Evolutionary conservation across 92 coral and sea anemone genomes (phyloP), one percentile per base, ranked within the genome.

Genomic region (Diadumene lineata): DNA sequence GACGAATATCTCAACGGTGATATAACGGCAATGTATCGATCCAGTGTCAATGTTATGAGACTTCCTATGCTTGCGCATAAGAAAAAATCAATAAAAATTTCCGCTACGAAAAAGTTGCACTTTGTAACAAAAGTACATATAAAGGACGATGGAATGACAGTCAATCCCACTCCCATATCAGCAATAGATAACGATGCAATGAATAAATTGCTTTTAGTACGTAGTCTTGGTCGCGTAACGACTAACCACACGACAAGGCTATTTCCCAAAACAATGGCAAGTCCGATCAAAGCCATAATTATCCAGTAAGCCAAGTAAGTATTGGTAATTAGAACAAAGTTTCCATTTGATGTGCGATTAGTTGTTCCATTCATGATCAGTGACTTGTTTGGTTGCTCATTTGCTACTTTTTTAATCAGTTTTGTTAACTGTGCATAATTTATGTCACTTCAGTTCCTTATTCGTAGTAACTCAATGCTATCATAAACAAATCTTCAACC

Each of bases 1-100:
- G 77, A 73, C 0, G 86, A 73, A 38, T 81, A 81, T 28, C 81
- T 43, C 53, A 81, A 46, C 9, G 86, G 86, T 16, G 50, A 74
- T 15, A 81, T 69, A 25, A 81, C 86, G 3, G 80, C 74, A 46
- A 69, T 53, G 61, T 51, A 81, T 23, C 86, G 61, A 31, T 81
- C 86, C 10, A 65, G 43, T 16, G 80, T 63, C 81, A 81, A 28
- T n/a, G 80, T 68, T 31, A 77, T 73, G 19, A 81, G 70, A 56
- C 61, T 81, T 56, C 55, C 76, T 9, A 81, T 75, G 18, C 80
- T 73, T 11, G 81, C 76, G 56, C 86, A 81, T 21, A 81, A 21
- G 30, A 81, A 66, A 79, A 34, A 81, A 44, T 68, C 63, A 60
- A 53, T 58, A 38, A 81, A 56, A 43, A 57, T 67, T 22, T 53